Conservation (phyloP, 2,888 invertebrate genomes). For the Bursaphelenchus okinawaensis region DNA sequence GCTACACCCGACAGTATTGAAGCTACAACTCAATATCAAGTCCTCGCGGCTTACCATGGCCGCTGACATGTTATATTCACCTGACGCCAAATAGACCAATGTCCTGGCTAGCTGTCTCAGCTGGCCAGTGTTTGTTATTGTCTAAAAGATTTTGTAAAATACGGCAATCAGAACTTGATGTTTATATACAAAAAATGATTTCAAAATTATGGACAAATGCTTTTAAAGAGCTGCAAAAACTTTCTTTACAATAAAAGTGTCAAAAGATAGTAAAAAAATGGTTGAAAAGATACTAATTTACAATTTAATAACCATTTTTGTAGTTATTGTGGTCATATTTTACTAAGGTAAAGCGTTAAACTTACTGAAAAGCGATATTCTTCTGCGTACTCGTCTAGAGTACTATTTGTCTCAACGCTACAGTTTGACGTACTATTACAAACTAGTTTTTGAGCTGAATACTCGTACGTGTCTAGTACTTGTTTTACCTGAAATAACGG, state of each 20-base stretch:
- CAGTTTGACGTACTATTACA: background rate
- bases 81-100: constrained; percentile 22
- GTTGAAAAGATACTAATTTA: background rate
- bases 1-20: constrained; percentile 27
- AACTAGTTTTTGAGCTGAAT: constrained; percentile 12
- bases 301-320: background rate
- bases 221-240: too few species aligned
- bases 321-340: too few species aligned
- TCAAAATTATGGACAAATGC: too few species aligned
- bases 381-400: background rate
- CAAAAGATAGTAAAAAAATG: too few species aligned
- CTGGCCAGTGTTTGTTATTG: constrained; percentile 21
- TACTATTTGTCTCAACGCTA: background rate
- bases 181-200: background rate
- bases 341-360: background rate
- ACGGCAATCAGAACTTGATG: too few species aligned
- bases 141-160: too few species aligned
- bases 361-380: background rate
- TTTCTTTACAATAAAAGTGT: too few species aligned
- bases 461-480: constrained; percentile 21
- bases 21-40: constrained; percentile 24
- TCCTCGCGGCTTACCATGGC: constrained; percentile 3
- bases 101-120: constrained; percentile 21
- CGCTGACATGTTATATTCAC: background rate
- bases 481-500: background rate